Evolutionary conservation across 1,140 invertebrate species (phyloP), one percentile per base, ranked within the genome.

Genomic region (Drosophila setifemur): DNA sequence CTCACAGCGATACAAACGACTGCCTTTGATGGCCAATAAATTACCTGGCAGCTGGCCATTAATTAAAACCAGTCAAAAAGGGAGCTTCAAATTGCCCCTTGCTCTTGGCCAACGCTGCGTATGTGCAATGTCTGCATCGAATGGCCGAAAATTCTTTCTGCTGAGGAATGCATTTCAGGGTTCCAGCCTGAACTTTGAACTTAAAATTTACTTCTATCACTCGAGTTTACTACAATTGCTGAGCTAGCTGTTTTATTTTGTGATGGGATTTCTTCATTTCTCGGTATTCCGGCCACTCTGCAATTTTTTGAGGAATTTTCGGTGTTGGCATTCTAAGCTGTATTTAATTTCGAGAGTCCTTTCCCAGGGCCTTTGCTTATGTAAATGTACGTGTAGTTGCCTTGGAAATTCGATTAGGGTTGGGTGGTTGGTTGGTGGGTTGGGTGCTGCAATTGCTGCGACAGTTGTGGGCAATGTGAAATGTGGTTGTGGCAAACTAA

Each of bases 251-350:
- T n/a, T n/a, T n/a, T n/a, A n/a, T n/a, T n/a, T n/a, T n/a, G n/a
- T n/a, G n/a, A n/a, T n/a, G 29, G 16, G 7, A 19, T 61, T 61
- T 21, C 14, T 45, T 40, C 21, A 39, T 28, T 39, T 52, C 18
- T 43, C 28, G 28, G 39, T 61, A 53, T n/a, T 23, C 31, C 47
- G 18, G 33, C 48, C 54, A 68, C 12, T 33, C 28, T 31, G 47
- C 55, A 72, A 52, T 71, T 55, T 61, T 33, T 33, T 11, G 5
- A 18, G 53, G 45, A 57, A 50, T 57, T 63, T 66, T 29, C 45
- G 29, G 25, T 37, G 25, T 48, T 44, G 67, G 67, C 50, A 78
- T 78, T 78, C 73, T 76, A 72, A 82, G 52, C 69, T 69, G 69
- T 60, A 58, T 82, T 83, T 73, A 73, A 77, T 73, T 71, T 76